Conservation (phyloP, 2,113 vertebrate species). For the Mastomys coucha region DNA sequence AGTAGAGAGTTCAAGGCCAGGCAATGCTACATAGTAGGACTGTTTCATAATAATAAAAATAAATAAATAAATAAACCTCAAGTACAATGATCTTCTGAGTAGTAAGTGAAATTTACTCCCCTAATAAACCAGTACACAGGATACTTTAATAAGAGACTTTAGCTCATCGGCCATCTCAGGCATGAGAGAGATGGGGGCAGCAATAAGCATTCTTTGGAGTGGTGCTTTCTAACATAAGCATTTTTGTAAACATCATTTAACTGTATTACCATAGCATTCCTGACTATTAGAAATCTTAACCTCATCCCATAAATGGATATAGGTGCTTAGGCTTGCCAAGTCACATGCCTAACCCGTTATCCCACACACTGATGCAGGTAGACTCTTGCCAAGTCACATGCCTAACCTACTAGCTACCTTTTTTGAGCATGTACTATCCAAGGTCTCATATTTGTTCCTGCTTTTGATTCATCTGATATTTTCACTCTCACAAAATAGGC, state of each 20-base stretch:
- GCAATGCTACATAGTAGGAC: background rate
- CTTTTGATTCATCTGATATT: background rate
- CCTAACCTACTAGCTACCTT: rapidly evolving
- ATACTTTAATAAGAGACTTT: background rate
- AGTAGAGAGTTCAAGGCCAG: background rate
- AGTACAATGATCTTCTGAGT: background rate
- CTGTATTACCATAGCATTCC: background rate
- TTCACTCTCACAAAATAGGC: background rate
- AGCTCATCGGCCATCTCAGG: background rate
- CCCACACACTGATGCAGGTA: background rate
- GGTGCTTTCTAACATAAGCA: background rate
- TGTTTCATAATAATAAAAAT: background rate
- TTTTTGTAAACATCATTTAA: background rate
- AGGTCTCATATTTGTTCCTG: background rate
- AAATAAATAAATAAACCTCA: no score
- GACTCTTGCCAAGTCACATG: background rate
- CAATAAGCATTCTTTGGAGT: background rate
- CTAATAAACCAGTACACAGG: background rate
- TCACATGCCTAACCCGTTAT: background rate
- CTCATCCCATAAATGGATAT: background rate
- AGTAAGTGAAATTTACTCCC: background rate
- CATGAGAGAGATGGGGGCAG: background rate
- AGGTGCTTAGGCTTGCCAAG: background rate
- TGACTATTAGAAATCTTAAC: background rate
- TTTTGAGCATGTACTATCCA: conserved; percentile 10